These are phyloP conservation scores for Rhabdomys pumilio DNA, from an alignment of 2,797 vertebrate genomes.

Conservation along the genomic window DNA sequence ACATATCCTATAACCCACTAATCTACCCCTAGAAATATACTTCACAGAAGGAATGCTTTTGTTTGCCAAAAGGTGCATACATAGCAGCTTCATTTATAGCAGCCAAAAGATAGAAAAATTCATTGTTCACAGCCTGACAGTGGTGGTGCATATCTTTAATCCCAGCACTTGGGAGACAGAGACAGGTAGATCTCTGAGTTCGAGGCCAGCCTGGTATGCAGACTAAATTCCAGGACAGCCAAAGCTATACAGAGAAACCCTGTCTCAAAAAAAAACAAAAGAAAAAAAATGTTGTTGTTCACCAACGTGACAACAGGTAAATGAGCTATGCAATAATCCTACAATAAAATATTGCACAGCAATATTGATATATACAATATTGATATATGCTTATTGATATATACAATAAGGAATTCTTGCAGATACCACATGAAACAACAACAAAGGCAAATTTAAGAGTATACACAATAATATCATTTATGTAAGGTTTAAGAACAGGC, in stretches of 20 bases:
- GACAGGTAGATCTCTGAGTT: background rate
- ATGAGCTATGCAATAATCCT: slow-evolving; percentile 44
- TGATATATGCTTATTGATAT: background rate
- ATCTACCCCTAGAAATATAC: slow-evolving; percentile 3
- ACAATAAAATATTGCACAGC: slow-evolving; percentile 4
- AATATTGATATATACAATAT: slow-evolving; percentile 37
- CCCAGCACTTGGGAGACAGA: background rate
- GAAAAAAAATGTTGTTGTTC: background rate
- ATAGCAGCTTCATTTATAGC: slow-evolving; percentile 49
- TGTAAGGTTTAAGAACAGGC: slow-evolving; percentile 19
- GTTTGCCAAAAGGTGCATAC: slow-evolving; percentile 21
- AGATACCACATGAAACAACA: background rate
- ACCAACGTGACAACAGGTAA: background rate
- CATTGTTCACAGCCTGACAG: background rate
- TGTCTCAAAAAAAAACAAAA: background rate
- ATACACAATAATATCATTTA: background rate
- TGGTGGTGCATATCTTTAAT: background rate
- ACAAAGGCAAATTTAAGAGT: slow-evolving; percentile 17
- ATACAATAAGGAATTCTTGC: background rate
- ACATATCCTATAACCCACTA: background rate
- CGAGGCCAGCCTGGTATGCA: background rate
- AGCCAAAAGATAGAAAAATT: slow-evolving; percentile 24
- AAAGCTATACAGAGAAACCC: background rate
- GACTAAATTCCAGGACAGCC: background rate
- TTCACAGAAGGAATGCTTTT: slow-evolving; percentile 55